Conservation (phyloP, 2,113 vertebrate genomes). For the Typhlomys cinereus region DNA sequence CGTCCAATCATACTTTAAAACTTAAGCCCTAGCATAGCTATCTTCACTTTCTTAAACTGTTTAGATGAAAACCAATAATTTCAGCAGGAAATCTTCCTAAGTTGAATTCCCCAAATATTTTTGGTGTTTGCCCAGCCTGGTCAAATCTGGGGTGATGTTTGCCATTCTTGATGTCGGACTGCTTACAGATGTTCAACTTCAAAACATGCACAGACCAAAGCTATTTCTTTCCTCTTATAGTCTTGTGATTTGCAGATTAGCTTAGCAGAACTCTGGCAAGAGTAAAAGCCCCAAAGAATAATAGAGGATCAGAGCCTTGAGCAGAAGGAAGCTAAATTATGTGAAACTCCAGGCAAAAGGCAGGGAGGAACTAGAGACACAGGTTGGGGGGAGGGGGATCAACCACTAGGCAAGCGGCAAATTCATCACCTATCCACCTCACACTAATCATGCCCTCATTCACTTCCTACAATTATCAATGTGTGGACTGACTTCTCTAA, state of each 20-base stretch:
- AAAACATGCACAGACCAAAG: not conserved
- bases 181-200: not conserved
- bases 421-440: conserved; percentile 38
- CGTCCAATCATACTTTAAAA: conserved; percentile 52
- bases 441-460: not conserved
- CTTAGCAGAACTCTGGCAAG: not conserved
- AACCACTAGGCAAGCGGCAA: conserved; percentile 11
- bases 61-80: conserved; percentile 28
- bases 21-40: conserved; percentile 47
- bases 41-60: conserved; percentile 37
- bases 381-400: not conserved
- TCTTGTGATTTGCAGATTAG: conserved; percentile 33
- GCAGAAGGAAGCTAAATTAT: not conserved
- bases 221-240: conserved; percentile 7
- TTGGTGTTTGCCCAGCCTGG: not conserved
- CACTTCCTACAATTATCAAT: conserved; percentile 2
- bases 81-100: not conserved
- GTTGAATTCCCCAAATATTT: not conserved
- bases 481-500: not conserved
- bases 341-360: not conserved
- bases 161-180: not conserved
- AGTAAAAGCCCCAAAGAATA: conserved; percentile 16
- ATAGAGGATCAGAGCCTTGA: not conserved
- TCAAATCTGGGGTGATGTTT: not conserved
- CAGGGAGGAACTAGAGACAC: not conserved